phyloP scores from a whole-genome alignment of 2,888 invertebrate genomes.

The Hemaris fuciformis region DNA sequence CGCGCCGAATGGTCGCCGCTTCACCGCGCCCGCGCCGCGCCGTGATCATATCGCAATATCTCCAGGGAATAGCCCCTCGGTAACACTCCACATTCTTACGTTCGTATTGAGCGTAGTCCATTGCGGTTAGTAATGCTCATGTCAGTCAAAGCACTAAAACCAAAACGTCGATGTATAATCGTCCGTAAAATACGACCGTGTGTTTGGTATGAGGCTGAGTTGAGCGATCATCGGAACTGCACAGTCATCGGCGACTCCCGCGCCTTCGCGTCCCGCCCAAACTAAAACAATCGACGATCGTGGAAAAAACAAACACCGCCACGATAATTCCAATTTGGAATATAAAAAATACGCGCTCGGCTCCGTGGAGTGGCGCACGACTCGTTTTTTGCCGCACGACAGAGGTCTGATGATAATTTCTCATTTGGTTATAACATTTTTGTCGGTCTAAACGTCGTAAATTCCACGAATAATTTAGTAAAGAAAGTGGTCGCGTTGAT shows the following conservation, averaged over 20 bases:
- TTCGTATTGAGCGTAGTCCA: constrained; percentile 38
- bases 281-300: constrained; percentile 71
- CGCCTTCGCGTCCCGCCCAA: constrained; percentile 53
- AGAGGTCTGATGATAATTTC: constrained; percentile 78
- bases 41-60: constrained; percentile 74
- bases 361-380: constrained; percentile 55
- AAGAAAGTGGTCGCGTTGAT: constrained; percentile 78
- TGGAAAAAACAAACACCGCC: constrained; percentile 61
- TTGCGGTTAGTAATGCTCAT: constrained; percentile 27
- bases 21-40: constrained; percentile 32
- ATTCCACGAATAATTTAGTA: constrained; percentile 80
- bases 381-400: constrained; percentile 70
- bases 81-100: not conserved
- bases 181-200: not conserved
- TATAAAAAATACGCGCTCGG: constrained; percentile 65
- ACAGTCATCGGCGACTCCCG: constrained; percentile 71
- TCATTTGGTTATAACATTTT: constrained; percentile 80
- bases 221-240: constrained; percentile 52
- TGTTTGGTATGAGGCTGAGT: constrained; percentile 19
- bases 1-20: constrained; percentile 69
- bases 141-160: not conserved
- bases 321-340: constrained; percentile 66
- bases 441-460: constrained; percentile 77
- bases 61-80: constrained; percentile 45
- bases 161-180: constrained; percentile 41